Evolutionary conservation across 37 sponge, comb jelly and placozoan genomes (phyloP).

Genomic region (Beroe ovata): DNA sequence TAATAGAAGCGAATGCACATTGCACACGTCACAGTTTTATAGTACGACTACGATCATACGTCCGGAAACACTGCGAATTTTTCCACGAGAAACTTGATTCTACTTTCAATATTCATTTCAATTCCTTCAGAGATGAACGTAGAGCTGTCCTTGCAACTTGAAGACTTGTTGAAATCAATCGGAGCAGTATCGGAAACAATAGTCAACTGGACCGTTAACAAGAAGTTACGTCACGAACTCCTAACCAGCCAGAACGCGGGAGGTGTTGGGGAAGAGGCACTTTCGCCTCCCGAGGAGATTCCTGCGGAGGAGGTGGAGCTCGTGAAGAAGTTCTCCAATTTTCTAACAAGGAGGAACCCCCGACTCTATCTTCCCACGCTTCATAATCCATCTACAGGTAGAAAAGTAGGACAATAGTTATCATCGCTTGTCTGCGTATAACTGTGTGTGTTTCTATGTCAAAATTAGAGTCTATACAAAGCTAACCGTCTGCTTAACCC

Average conservation of each 20-base stretch:
- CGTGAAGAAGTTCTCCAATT: constrained; percentile 46
- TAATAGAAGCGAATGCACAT: too few species aligned
- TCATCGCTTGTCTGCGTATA: too few species aligned
- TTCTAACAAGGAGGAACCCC: constrained; percentile 15
- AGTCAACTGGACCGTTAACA: constrained; percentile 28
- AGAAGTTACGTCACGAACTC: constrained; percentile 10
- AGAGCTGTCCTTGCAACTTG: neutral
- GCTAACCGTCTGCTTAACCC: neutral
- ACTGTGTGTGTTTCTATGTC: too few species aligned
- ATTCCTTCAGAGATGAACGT: neutral
- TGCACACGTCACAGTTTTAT: too few species aligned
- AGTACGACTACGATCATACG: too few species aligned
- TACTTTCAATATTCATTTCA: too few species aligned
- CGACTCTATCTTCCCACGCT: constrained; percentile 18
- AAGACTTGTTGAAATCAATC: neutral
- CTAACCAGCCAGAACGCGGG: neutral
- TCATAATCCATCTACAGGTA: neutral
- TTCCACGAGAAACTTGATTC: too few species aligned
- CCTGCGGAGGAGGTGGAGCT: constrained; percentile 30
- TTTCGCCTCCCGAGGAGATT: neutral
- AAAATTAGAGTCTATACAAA: too few species aligned
- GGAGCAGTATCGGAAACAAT: constrained; percentile 28
- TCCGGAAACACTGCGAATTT: too few species aligned
- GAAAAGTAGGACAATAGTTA: too few species aligned
- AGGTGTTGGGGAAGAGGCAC: neutral